Evolutionary conservation across 2,113 vertebrate species (phyloP).

Genomic region (Trichechus manatus): DNA sequence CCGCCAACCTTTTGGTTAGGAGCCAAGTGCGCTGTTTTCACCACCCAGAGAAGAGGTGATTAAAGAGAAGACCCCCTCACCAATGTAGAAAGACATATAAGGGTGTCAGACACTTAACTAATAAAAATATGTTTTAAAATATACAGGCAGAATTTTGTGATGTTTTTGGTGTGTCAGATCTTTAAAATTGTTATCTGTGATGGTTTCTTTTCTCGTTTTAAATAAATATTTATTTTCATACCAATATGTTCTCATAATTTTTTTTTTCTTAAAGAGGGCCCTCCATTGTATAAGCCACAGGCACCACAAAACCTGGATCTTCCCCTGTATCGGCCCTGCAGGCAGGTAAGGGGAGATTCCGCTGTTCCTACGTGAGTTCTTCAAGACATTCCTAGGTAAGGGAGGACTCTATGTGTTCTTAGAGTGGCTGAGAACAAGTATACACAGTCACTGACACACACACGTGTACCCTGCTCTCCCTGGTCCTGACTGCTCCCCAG

Average conservation of each 20-base stretch:
- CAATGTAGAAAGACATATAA: background rate
- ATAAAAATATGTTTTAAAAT: background rate
- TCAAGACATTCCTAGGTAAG: background rate
- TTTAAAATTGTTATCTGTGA: slow-evolving; percentile 1
- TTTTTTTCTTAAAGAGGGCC: background rate
- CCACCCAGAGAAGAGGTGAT: background rate
- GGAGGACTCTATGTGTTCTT: background rate
- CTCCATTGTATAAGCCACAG: background rate
- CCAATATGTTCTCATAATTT: background rate
- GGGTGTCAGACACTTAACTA: background rate
- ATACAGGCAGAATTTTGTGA: background rate
- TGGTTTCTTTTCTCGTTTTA: slow-evolving; percentile 21
- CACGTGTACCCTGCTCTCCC: background rate
- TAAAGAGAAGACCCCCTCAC: background rate
- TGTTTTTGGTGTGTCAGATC: background rate
- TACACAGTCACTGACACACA: too few relatives aligned
- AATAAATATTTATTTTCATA: background rate
- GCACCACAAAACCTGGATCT: background rate
- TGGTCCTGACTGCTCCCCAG: background rate
- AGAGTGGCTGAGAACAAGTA: background rate
- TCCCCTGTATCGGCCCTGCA: background rate
- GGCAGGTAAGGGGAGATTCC: background rate
- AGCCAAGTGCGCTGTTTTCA: too few relatives aligned
- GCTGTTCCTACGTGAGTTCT: background rate
- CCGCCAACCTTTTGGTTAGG: too few relatives aligned